phyloP scores from a whole-genome alignment of 2,797 vertebrate genomes.

The Champsocephalus gunnari region DNA sequence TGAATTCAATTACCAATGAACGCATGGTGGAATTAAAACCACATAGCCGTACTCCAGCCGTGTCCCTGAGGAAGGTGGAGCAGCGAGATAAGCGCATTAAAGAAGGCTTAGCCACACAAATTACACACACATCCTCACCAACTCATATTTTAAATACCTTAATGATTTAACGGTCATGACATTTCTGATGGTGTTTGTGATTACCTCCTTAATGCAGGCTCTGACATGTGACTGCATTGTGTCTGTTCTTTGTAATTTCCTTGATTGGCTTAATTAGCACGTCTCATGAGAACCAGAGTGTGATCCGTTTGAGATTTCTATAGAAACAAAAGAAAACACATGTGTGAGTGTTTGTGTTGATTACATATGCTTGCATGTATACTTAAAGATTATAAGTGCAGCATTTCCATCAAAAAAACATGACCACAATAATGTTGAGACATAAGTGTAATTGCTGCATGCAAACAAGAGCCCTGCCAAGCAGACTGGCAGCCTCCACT shows the following conservation, averaged over 20 bases:
- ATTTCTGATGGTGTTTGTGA: neutral
- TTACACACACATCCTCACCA: neutral
- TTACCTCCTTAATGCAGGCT: neutral
- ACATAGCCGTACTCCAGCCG: constrained; percentile 34
- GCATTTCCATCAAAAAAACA: constrained; percentile 36
- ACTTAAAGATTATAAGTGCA: constrained; percentile 32
- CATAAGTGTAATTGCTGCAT: constrained; percentile 32
- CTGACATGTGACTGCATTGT: neutral
- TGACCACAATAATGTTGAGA: constrained; percentile 14
- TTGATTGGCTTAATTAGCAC: constrained; percentile 6
- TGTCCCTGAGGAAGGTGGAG: constrained; percentile 34
- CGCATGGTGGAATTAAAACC: constrained; percentile 66
- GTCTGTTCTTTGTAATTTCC: constrained; percentile 1
- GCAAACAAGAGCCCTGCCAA: constrained; percentile 17
- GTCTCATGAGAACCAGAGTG: neutral
- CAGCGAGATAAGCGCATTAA: constrained; percentile 30
- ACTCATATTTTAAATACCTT: neutral
- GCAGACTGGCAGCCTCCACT: constrained; percentile 18
- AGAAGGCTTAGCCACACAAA: constrained; percentile 28
- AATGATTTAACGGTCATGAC: neutral
- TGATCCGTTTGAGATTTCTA: constrained; percentile 2
- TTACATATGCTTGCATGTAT: constrained; percentile 5
- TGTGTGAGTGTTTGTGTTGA: neutral
- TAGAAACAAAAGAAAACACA: neutral
- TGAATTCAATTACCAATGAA: constrained; percentile 73